Evolutionary conservation across 1,140 invertebrate genomes (phyloP).

Genomic region (Drosophila watanabei): DNA sequence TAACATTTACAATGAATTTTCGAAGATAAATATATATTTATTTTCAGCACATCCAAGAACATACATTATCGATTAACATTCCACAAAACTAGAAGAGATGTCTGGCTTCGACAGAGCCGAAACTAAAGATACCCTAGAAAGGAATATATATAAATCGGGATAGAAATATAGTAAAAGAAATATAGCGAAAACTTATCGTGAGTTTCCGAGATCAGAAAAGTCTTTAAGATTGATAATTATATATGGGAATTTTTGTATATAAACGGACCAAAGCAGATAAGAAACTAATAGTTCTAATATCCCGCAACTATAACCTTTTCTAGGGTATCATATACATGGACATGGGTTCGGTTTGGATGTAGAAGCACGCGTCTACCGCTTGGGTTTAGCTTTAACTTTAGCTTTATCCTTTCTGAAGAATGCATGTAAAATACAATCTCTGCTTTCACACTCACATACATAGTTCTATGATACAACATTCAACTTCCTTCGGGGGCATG

Average conservation of each 20-base stretch:
- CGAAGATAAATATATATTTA: constrained; percentile 36
- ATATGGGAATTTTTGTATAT: background rate
- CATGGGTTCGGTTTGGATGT: constrained; percentile 8
- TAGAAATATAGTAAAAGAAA: background rate
- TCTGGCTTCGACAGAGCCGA: constrained; percentile 22
- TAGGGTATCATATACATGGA: constrained; percentile 26
- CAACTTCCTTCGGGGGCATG: background rate
- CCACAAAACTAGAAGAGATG: constrained; percentile 43
- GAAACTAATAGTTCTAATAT: background rate
- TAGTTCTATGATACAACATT: constrained; percentile 33
- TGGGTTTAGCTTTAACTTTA: background rate
- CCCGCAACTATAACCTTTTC: constrained; percentile 4
- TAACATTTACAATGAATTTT: constrained; percentile 56
- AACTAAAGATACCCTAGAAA: constrained; percentile 27
- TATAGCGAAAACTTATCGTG: background rate
- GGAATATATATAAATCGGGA: background rate
- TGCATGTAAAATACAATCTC: constrained; percentile 61
- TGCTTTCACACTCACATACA: constrained; percentile 4
- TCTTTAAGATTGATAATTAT: background rate
- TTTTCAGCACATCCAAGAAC: constrained; percentile 47
- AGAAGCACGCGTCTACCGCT: constrained; percentile 21
- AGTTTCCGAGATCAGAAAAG: background rate
- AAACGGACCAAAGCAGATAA: background rate
- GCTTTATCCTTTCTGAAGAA: constrained; percentile 17
- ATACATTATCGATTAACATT: constrained; percentile 44